Percentiles rank a stretch among this genome's conserved stretches.
Evolutionary conservation across 2,888 invertebrate species (phyloP).

Genomic region (Calameuta pallipes): DNA sequence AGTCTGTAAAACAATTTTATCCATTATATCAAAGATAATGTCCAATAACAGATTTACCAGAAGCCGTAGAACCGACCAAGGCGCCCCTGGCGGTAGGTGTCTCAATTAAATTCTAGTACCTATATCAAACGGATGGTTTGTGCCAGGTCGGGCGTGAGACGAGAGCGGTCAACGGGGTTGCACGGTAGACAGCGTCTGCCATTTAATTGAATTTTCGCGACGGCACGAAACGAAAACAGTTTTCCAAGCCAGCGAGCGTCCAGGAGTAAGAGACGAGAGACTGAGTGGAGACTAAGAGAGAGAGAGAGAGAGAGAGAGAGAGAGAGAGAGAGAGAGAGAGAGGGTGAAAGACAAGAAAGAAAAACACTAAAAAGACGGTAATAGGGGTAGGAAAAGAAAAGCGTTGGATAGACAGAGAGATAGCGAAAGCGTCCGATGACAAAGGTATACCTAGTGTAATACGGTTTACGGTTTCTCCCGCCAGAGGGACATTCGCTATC

Average conservation of each 20-base stretch:
- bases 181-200: neutral
- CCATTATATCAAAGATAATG: too few relatives aligned
- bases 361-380: neutral
- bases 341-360: neutral
- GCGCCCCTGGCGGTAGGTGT: too few relatives aligned
- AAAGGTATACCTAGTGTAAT: neutral
- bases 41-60: too few relatives aligned
- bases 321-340: neutral
- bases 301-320: neutral
- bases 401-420: neutral
- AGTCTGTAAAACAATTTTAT: too few relatives aligned
- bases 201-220: conserved; percentile 3
- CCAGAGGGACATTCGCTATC: too few relatives aligned
- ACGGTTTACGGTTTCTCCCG: too few relatives aligned
- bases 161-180: too few relatives aligned
- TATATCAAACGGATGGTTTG: too few relatives aligned
- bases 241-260: neutral
- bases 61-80: too few relatives aligned
- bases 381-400: neutral
- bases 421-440: neutral
- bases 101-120: too few relatives aligned
- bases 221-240: conserved; percentile 1
- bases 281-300: neutral
- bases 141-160: too few relatives aligned
- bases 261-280: neutral